Conservation (phyloP, 2,797 vertebrate genomes). For the Amblyopsis hoosieri region DNA sequence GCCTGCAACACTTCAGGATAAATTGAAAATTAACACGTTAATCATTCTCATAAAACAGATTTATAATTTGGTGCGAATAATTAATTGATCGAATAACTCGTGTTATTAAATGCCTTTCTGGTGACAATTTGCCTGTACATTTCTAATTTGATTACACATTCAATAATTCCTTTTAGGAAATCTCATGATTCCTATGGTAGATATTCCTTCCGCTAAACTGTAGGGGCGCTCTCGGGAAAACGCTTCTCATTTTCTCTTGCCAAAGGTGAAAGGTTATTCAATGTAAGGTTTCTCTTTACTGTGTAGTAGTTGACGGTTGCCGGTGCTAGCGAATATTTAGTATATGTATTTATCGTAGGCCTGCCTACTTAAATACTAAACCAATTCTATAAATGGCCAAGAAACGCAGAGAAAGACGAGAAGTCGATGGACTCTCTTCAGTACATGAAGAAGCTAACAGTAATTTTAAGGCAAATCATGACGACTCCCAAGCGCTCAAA, state of each 20-base stretch:
- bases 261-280: conserved; percentile 2
- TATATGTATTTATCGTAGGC: background rate
- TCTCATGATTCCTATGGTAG: no score
- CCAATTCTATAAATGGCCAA: conserved; percentile 67
- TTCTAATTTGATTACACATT: no score
- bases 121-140: no score
- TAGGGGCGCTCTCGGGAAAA: background rate
- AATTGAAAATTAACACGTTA: no score
- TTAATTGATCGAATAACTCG: no score
- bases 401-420: conserved; percentile 72
- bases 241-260: background rate
- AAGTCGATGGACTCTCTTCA: conserved; percentile 49
- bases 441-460: conserved; percentile 50
- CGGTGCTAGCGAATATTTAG: background rate
- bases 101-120: no score
- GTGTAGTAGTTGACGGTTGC: background rate
- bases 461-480: conserved; percentile 20
- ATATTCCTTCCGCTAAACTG: no score
- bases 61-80: no score
- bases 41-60: no score
- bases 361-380: background rate
- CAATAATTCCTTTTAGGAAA: no score
- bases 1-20: no score
- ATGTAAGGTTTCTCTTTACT: no score
- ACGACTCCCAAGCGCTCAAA: conserved; percentile 50